Percentiles rank a stretch among this genome's conserved stretches.
Evolutionary conservation across 2,113 vertebrate genomes (phyloP).

Genomic region (Geothlypis trichas): DNA sequence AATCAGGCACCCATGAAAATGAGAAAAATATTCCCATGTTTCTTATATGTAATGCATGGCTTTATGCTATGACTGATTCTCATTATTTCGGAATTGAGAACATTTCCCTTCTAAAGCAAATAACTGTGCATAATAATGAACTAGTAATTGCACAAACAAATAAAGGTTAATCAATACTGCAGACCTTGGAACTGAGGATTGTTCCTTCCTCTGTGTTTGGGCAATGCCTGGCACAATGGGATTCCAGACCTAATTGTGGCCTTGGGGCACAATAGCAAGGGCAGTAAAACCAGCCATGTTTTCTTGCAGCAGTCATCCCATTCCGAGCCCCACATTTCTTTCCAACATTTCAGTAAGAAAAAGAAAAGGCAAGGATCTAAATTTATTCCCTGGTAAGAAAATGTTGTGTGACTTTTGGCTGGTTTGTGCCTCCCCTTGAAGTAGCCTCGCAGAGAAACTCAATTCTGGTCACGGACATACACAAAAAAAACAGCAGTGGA

Average conservation of each 20-base stretch:
- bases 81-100: not conserved
- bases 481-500: not conserved
- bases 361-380: not conserved
- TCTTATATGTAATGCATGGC: no score
- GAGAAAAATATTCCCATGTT: not conserved
- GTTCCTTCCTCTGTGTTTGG: slow-evolving; percentile 3
- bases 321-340: not conserved
- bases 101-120: not conserved
- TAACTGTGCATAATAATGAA: not conserved
- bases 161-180: not conserved
- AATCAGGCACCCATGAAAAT: not conserved
- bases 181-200: not conserved
- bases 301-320: not conserved
- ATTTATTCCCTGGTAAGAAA: slow-evolving; percentile 22
- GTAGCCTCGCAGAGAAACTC: not conserved
- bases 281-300: slow-evolving; percentile 13
- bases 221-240: not conserved
- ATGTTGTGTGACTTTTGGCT: not conserved
- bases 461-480: not conserved
- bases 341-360: not conserved
- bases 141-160: slow-evolving; percentile 2
- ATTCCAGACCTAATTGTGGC: slow-evolving; percentile 46
- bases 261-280: not conserved
- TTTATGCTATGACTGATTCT: fast-evolving
- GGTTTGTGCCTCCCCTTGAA: not conserved